Evolutionary conservation across 2,797 vertebrate species (phyloP).

Genomic region (Chrysocyon brachyurus): DNA sequence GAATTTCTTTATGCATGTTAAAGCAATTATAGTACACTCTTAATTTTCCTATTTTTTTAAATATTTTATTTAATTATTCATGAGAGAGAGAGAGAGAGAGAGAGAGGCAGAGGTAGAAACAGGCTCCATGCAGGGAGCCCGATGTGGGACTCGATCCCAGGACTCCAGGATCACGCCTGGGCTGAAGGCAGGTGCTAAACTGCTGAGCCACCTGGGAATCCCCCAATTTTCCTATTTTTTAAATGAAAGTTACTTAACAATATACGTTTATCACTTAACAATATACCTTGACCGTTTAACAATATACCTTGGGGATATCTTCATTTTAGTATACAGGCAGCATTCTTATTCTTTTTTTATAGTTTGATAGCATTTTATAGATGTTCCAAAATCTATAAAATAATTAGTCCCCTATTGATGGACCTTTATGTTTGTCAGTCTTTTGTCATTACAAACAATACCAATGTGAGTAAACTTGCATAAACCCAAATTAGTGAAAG

Average conservation of each 20-base stretch:
- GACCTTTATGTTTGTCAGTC: not conserved
- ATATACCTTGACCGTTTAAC: not conserved
- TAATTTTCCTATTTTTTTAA: not conserved
- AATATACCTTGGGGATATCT: not conserved
- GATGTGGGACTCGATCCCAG: too few relatives aligned
- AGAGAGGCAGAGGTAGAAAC: too few relatives aligned
- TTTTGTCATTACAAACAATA: not conserved
- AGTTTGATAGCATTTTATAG: not conserved
- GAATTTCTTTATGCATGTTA: not conserved
- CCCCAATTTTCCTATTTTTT: not conserved
- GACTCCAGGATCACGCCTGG: too few relatives aligned
- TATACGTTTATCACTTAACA: not conserved
- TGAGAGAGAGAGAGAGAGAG: too few relatives aligned
- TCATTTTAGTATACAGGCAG: not conserved
- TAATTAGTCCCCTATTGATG: not conserved
- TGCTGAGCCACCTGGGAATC: too few relatives aligned
- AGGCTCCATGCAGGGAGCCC: too few relatives aligned
- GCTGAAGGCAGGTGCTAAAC: too few relatives aligned
- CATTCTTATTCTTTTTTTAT: not conserved
- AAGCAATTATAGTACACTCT: not conserved
- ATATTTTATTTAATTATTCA: too few relatives aligned
- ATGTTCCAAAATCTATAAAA: not conserved
- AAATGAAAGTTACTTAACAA: not conserved
- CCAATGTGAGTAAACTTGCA: not conserved
- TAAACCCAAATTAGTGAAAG: not conserved